A percentile compares a stretch with the other conserved stretches of the same genome.
These are phyloP conservation scores for Sparidentex hasta DNA, from an alignment of 2,797 vertebrate species.

Conservation along the genomic window DNA sequence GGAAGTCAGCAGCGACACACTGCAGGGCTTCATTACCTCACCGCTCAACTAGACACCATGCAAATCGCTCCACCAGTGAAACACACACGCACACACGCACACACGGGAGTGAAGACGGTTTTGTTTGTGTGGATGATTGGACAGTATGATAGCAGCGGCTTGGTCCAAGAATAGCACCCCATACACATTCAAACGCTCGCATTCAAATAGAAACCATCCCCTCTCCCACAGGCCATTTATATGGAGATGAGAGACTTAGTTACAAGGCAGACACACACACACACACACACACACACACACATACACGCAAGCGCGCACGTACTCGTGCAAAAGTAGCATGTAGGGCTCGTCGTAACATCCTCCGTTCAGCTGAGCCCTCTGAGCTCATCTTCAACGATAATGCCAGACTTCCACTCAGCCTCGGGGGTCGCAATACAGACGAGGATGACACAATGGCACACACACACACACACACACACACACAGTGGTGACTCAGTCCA, in stretches of 20 bases:
- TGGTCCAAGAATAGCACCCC: slow-evolving; percentile 38
- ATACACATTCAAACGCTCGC: slow-evolving; percentile 44
- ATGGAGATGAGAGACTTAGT: slow-evolving; percentile 65
- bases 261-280: slow-evolving; percentile 3
- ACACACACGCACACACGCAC: background rate
- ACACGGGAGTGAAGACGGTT: slow-evolving; percentile 8
- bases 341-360: slow-evolving; percentile 47
- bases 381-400: slow-evolving; percentile 69
- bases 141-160: slow-evolving; percentile 17
- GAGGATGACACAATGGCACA: slow-evolving; percentile 41
- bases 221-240: slow-evolving; percentile 65
- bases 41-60: slow-evolving; percentile 14
- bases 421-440: slow-evolving; percentile 38
- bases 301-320: slow-evolving; percentile 23
- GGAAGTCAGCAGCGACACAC: background rate
- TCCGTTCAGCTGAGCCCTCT: slow-evolving; percentile 52
- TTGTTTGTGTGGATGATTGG: slow-evolving; percentile 34
- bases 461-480: slow-evolving; percentile 23
- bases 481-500: slow-evolving; percentile 48
- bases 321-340: slow-evolving; percentile 6
- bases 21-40: slow-evolving; percentile 21
- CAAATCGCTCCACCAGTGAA: background rate
- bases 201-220: slow-evolving; percentile 56
- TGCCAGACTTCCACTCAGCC: slow-evolving; percentile 54
- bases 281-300: slow-evolving; percentile 21